phyloP scores from a whole-genome alignment of 2,797 vertebrate species.

The Carapus acus region DNA sequence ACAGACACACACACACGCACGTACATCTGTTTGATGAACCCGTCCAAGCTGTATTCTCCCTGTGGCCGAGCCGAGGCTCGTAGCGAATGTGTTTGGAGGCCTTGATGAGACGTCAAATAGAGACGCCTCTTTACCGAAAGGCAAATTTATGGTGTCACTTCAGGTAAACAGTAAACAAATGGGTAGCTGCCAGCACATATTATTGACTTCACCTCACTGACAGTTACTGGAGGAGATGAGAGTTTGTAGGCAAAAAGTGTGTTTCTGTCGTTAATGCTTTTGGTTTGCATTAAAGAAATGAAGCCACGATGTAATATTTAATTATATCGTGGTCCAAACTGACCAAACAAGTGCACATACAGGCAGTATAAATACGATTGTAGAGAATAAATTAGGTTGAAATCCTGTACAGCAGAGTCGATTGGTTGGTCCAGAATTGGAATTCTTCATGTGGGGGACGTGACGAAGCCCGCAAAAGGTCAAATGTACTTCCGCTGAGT shows the following conservation, averaged over 20 bases:
- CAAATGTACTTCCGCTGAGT: conserved; percentile 10
- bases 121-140: no score
- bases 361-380: conserved; percentile 53
- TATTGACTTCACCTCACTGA: conserved; percentile 26
- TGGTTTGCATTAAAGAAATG: conserved; percentile 20
- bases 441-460: background rate
- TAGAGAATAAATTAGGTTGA: conserved; percentile 56
- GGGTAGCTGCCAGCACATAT: conserved; percentile 37
- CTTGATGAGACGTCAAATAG: no score
- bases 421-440: background rate
- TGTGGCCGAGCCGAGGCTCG: no score
- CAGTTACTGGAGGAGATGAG: conserved; percentile 18
- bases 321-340: conserved; percentile 27
- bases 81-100: background rate
- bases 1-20: no score
- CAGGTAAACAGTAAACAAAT: conserved; percentile 44
- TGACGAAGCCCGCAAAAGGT: background rate
- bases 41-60: no score
- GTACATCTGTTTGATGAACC: no score
- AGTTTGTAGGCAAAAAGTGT: conserved; percentile 20
- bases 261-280: conserved; percentile 4
- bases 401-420: conserved; percentile 35
- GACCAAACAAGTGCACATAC: conserved; percentile 29
- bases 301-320: conserved; percentile 18
- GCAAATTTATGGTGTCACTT: background rate